These are phyloP conservation scores for Aramus guarauna DNA, from an alignment of 2,113 vertebrate genomes.

Conservation along the genomic window DNA sequence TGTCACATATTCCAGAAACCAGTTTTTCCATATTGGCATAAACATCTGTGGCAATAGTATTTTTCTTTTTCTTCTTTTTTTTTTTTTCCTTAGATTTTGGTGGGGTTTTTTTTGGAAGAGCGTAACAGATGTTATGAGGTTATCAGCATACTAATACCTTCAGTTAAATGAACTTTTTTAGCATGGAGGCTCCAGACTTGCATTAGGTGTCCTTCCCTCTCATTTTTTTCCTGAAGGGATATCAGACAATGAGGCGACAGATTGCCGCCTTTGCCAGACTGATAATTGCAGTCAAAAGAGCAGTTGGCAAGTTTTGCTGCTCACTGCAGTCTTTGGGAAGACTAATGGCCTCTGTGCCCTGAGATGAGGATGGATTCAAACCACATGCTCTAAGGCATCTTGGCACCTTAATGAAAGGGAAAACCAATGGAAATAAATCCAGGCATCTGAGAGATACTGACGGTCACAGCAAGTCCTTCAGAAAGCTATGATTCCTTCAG, in stretches of 20 bases:
- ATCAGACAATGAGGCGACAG: neutral
- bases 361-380: neutral
- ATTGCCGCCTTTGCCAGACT: neutral
- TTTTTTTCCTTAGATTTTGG: neutral
- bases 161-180: neutral
- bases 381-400: neutral
- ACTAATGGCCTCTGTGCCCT: neutral
- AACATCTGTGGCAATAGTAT: neutral
- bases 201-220: neutral
- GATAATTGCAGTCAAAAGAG: neutral
- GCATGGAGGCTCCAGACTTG: neutral
- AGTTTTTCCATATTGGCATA: constrained; percentile 17
- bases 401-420: neutral
- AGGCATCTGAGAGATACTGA: neutral
- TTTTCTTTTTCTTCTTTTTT: accelerated
- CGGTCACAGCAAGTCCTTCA: neutral
- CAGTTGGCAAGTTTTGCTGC: neutral
- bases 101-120: neutral
- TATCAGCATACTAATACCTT: neutral
- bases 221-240: neutral
- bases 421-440: neutral
- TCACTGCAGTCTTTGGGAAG: neutral
- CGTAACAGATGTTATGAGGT: neutral
- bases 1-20: constrained; percentile 37
- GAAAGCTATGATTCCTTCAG: neutral